A percentile compares a stretch with the other conserved stretches of the same genome.
phyloP scores from a whole-genome alignment of 2,797 vertebrate genomes.

The Protosalanx chinensis region DNA sequence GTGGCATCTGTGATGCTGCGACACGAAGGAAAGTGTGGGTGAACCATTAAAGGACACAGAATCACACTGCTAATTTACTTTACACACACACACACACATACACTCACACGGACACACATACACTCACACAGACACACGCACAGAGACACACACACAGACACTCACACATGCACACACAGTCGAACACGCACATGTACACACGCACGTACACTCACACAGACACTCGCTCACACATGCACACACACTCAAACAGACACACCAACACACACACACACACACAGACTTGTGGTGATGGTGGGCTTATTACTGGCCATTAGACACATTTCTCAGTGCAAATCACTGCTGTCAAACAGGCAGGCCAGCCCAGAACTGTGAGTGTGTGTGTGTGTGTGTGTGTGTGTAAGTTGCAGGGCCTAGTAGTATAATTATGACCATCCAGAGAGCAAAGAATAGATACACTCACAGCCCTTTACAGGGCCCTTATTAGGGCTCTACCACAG shows the following conservation, averaged over 20 bases:
- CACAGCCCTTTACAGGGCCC: too few species aligned
- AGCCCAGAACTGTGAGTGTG: too few species aligned
- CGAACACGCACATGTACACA: not conserved
- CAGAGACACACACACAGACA: conserved; percentile 10
- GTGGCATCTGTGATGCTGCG: conserved; percentile 11
- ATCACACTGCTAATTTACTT: conserved; percentile 53
- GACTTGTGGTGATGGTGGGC: too few species aligned
- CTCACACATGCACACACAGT: not conserved
- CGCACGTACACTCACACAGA: conserved; percentile 6
- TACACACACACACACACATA: conserved; percentile 20
- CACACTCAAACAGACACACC: not conserved
- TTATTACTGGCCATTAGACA: not conserved
- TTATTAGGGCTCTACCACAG: too few species aligned
- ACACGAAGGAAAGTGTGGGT: conserved; percentile 12
- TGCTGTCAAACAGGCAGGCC: too few species aligned
- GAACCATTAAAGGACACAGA: conserved; percentile 45
- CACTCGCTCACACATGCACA: conserved; percentile 1
- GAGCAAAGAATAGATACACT: too few species aligned
- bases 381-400: too few species aligned
- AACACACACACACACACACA: too few species aligned
- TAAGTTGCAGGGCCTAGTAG: too few species aligned
- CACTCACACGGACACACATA: too few species aligned
- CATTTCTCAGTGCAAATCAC: too few species aligned
- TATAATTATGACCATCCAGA: too few species aligned
- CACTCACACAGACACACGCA: conserved; percentile 12